Evolutionary conservation across 2,888 invertebrate genomes (phyloP), one percentile per base, ranked within the genome.

Genomic region (Xestia sexstrigata): DNA sequence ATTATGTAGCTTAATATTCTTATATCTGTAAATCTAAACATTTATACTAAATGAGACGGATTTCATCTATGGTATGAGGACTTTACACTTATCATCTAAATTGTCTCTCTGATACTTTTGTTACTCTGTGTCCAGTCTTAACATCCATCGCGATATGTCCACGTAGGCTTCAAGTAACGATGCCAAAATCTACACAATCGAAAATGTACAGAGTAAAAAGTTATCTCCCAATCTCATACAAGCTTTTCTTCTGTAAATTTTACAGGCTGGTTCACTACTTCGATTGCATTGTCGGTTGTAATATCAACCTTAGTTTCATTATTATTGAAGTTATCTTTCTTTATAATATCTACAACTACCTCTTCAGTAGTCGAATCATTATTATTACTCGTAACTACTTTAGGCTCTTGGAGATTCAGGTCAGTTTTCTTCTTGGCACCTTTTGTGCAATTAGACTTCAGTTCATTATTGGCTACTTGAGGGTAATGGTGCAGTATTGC

Each of bases 241-340:
- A 96, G 95, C 78, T 96, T 96, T 86, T 96, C 96, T 92, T 96
- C 96, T 52, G 95, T 92, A 84, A 96, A 96, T 84, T 95, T 96
- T 7, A 94, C 93, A 55, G 95, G 93, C 76, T 95, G 93, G 84
- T 93, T 94, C 69, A 93, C 86, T 52, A 93, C 87, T 81, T 94
- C 93, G 45, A 84, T 69, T 30, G 82, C 74, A 91, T 88, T 83
- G 87, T 91, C 79, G 87, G 92, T 84, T 87, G 89, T 90, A 87
- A 83, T 90, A 70, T 92, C 88, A 74, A 91, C 89, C 80, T 92
- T 92, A 8, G 83, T 86, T 74, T 94, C 93, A 85, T 95, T 96
- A 87, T 96, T 96, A 79, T 95, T 96, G 74, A 90, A 93, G 78
- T 92, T 95, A 88, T 94, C 93, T 81, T 90, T 93, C 75, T 89